A percentile compares a stretch with the other conserved stretches of the same genome.
Conservation (phyloP, 64 coral and sea anemone species). For the Trachythela sp. region DNA sequence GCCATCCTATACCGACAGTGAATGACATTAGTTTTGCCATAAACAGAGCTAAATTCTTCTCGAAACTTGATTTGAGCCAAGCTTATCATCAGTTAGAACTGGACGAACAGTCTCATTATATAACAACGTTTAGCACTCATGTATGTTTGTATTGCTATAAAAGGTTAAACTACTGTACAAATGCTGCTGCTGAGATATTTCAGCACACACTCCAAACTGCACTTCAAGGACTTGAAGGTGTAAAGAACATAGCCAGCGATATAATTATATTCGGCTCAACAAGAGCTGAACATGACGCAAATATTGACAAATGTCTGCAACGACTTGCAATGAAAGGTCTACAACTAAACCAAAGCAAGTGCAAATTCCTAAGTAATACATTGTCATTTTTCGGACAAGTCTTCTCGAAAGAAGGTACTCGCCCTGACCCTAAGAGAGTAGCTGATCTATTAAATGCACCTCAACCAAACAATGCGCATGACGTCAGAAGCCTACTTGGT, state of each 20-base stretch:
- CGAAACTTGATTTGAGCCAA: too few species aligned
- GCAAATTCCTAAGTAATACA: constrained; percentile 29
- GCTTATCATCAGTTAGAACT: too few species aligned
- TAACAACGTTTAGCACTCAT: too few species aligned
- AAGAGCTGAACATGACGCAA: background rate
- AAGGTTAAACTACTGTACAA: too few species aligned
- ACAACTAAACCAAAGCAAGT: constrained; percentile 25
- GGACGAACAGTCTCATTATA: too few species aligned
- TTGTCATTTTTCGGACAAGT: constrained; percentile 43
- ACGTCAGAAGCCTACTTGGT: background rate
- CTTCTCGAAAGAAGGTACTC: constrained; percentile 42
- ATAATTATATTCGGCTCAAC: background rate
- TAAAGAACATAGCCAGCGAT: constrained; percentile 8
- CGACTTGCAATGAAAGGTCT: constrained; percentile 25
- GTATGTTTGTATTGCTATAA: too few species aligned
- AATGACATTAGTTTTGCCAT: too few species aligned
- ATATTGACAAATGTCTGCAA: background rate
- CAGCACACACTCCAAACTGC: background rate
- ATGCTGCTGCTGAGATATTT: too few species aligned
- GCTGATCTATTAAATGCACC: too few species aligned
- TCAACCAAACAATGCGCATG: too few species aligned
- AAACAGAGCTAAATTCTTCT: too few species aligned
- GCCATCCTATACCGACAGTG: too few species aligned
- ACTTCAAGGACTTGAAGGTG: background rate
- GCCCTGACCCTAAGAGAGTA: background rate